A percentile compares a stretch with the other conserved stretches of the same genome.
Conservation (phyloP, 2,888 invertebrate genomes). For the Catocala nupta region DNA sequence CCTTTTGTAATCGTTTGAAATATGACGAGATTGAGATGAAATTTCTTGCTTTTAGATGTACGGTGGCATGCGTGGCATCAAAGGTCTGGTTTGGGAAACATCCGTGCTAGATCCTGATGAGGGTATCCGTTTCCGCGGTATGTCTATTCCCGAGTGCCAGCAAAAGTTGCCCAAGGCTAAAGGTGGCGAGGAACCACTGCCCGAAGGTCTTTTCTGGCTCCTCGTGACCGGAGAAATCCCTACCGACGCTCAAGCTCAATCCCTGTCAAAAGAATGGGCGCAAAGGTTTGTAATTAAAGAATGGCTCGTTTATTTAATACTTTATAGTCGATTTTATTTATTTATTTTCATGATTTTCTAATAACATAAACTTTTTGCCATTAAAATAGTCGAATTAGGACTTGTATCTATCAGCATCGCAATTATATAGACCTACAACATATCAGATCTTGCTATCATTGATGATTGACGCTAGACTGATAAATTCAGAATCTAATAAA, state of each 20-base stretch:
- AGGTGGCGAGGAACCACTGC: slow-evolving; percentile 91
- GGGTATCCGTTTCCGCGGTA: slow-evolving; percentile 97
- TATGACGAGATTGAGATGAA: background rate
- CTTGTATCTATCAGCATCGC: no score
- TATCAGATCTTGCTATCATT: no score
- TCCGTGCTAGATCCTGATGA: slow-evolving; percentile 98
- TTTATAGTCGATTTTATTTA: no score
- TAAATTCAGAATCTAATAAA: no score
- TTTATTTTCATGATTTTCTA: no score
- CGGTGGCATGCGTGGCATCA: slow-evolving; percentile 98
- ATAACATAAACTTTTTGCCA: no score
- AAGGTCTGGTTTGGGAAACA: slow-evolving; percentile 97
- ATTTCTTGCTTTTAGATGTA: slow-evolving; percentile 89
- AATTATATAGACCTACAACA: no score
- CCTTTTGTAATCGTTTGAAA: background rate
- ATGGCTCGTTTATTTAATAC: no score
- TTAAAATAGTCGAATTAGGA: no score
- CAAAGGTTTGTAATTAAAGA: slow-evolving; percentile 66
- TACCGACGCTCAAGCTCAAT: slow-evolving; percentile 90
- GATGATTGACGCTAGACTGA: no score
- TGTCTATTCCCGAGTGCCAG: slow-evolving; percentile 95
- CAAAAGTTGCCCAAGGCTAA: slow-evolving; percentile 90
- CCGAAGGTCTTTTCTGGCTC: slow-evolving; percentile 94
- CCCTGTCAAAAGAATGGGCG: slow-evolving; percentile 94
- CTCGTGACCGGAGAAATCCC: slow-evolving; percentile 92